Conservation (phyloP, 2,797 vertebrate genomes). For the Craterocephalus amniculus region DNA sequence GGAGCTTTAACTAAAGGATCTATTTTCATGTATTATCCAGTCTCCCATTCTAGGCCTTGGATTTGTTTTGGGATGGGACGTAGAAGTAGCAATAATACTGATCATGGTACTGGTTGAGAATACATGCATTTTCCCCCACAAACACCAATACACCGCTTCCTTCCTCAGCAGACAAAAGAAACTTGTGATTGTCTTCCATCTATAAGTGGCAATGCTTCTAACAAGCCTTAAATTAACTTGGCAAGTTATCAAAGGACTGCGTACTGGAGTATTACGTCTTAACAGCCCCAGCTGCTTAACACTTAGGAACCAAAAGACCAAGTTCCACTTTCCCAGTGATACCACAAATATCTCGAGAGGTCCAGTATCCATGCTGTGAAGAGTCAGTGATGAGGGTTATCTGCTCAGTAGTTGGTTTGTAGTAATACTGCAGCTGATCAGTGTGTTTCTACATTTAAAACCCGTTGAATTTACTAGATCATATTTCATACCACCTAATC, state of each 20-base stretch:
- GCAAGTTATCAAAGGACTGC: background rate
- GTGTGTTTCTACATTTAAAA: background rate
- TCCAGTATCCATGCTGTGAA: background rate
- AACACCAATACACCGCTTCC: too few species aligned
- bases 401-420: background rate
- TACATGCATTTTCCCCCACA: too few species aligned
- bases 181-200: background rate
- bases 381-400: background rate
- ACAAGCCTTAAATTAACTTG: background rate
- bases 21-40: too few species aligned
- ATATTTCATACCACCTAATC: slow-evolving; percentile 1
- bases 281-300: background rate
- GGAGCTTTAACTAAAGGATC: too few species aligned
- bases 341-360: background rate
- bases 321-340: background rate
- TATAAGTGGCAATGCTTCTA: background rate
- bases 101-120: too few species aligned
- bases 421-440: slow-evolving; percentile 7
- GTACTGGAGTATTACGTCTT: background rate
- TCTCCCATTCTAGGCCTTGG: too few species aligned
- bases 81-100: too few species aligned
- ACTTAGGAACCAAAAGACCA: background rate
- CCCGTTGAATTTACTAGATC: background rate
- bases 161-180: background rate
- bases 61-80: too few species aligned